Conservation (phyloP, 92 coral and sea anemone species). For the Siderastrea radians region DNA sequence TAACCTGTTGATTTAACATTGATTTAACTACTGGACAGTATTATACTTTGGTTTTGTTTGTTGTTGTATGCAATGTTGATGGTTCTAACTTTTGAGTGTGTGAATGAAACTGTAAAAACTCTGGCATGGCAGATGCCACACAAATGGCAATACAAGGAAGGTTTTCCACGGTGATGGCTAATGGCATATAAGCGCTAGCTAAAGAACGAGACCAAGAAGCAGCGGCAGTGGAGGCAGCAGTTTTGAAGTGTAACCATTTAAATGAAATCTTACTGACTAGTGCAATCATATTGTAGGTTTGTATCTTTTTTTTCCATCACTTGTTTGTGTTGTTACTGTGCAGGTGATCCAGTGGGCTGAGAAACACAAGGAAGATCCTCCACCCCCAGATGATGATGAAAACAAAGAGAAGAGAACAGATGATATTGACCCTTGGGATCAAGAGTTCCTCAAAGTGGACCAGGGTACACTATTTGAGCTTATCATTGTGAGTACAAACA, state of each 20-base stretch:
- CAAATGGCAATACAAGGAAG: too few relatives aligned
- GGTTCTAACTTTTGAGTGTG: too few relatives aligned
- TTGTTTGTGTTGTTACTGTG: background rate
- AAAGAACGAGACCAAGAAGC: background rate
- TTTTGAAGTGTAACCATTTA: background rate
- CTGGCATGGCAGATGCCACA: too few relatives aligned
- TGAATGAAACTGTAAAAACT: too few relatives aligned
- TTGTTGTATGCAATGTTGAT: too few relatives aligned
- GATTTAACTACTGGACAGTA: too few relatives aligned
- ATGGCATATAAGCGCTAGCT: too few relatives aligned
- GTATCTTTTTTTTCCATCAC: background rate
- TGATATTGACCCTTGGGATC: constrained; percentile 99
- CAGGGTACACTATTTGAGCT: constrained; percentile 98
- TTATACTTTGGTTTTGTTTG: too few relatives aligned
- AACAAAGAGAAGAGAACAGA: constrained; percentile 99
- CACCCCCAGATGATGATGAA: constrained; percentile 98
- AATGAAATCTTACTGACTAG: background rate
- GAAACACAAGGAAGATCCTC: constrained; percentile 94
- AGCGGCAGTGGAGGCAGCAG: too few relatives aligned
- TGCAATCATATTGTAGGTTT: background rate
- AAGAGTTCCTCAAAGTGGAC: constrained; percentile 96
- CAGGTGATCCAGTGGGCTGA: constrained; percentile 96
- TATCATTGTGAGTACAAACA: constrained; percentile 78
- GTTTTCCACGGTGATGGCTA: too few relatives aligned
- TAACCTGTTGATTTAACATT: too few relatives aligned